A percentile compares a stretch with the other conserved stretches of the same genome.
These are phyloP conservation scores for Aleiodes leptofemur DNA, from an alignment of 2,888 invertebrate genomes.

Conservation along the genomic window DNA sequence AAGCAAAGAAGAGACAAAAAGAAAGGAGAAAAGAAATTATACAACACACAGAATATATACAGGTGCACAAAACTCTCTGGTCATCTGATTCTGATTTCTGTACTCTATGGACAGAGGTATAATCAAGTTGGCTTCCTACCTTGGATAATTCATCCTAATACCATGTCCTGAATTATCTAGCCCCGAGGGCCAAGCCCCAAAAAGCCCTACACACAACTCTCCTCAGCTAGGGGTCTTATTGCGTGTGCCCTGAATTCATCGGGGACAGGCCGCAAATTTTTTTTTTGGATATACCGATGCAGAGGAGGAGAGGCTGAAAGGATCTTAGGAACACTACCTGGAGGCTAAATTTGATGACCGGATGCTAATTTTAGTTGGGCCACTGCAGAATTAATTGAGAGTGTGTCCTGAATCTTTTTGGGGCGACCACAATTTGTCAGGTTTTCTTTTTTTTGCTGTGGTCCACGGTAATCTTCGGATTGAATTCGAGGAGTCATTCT, in stretches of 20 bases:
- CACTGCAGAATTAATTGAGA: slow-evolving; percentile 59
- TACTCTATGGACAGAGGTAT: slow-evolving; percentile 29
- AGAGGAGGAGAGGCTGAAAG: no score
- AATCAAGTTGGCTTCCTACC: slow-evolving; percentile 23
- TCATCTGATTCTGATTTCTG: slow-evolving; percentile 28
- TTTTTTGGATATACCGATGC: slow-evolving; percentile 20
- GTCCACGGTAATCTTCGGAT: slow-evolving; percentile 51
- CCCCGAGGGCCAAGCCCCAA: slow-evolving; percentile 20
- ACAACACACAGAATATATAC: slow-evolving; percentile 13
- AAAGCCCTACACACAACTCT: slow-evolving; percentile 31
- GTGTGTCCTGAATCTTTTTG: slow-evolving; percentile 46
- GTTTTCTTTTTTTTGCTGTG: slow-evolving; percentile 53
- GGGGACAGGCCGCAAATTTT: slow-evolving; percentile 43
- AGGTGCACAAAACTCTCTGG: slow-evolving; percentile 10
- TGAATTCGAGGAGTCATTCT: slow-evolving; percentile 48
- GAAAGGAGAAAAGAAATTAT: neutral
- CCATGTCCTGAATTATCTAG: slow-evolving; percentile 34
- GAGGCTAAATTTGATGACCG: slow-evolving; percentile 58
- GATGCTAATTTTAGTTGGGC: slow-evolving; percentile 56
- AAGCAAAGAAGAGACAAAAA: neutral
- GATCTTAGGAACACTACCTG: slow-evolving; percentile 47
- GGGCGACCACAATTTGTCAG: slow-evolving; percentile 60
- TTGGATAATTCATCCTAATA: slow-evolving; percentile 29
- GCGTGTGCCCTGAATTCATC: slow-evolving; percentile 42
- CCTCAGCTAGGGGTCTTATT: slow-evolving; percentile 41